Conservation (phyloP, 2,797 vertebrate species). For the Mionectes olivaceus region DNA sequence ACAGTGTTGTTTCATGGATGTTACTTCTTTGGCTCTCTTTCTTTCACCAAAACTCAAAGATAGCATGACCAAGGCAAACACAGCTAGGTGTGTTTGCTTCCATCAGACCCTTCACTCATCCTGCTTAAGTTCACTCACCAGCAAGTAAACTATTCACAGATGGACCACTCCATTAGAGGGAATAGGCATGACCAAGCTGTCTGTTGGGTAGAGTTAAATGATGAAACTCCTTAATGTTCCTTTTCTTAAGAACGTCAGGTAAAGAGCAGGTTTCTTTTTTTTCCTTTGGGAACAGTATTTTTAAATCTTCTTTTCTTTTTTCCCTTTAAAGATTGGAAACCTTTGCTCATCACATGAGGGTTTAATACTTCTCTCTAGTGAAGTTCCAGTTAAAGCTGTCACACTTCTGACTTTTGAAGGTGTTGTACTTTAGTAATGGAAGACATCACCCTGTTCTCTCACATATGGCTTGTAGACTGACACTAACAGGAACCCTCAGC, state of each 20-base stretch:
- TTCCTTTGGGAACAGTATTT: background rate
- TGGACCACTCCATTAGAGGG: fast-evolving
- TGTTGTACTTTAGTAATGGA: background rate
- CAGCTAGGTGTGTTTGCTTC: background rate
- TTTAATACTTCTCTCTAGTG: background rate
- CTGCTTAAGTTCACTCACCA: background rate
- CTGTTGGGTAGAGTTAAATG: background rate
- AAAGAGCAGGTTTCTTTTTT: background rate
- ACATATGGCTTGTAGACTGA: background rate
- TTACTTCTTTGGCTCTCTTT: background rate
- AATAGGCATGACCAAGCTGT: background rate
- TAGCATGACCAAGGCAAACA: too few species aligned
- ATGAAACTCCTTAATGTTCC: background rate
- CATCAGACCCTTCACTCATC: background rate
- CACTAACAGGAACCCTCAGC: background rate
- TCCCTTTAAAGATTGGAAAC: background rate
- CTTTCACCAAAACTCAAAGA: background rate
- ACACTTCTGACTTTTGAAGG: background rate
- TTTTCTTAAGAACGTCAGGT: background rate
- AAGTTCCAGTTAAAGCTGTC: background rate
- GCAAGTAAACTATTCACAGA: background rate
- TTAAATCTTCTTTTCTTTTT: background rate
- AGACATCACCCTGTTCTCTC: background rate
- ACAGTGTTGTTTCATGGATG: background rate
- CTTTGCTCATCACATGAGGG: background rate